phyloP scores from a whole-genome alignment of 2,797 vertebrate species.

The Sternarchorhynchus goeldii region DNA sequence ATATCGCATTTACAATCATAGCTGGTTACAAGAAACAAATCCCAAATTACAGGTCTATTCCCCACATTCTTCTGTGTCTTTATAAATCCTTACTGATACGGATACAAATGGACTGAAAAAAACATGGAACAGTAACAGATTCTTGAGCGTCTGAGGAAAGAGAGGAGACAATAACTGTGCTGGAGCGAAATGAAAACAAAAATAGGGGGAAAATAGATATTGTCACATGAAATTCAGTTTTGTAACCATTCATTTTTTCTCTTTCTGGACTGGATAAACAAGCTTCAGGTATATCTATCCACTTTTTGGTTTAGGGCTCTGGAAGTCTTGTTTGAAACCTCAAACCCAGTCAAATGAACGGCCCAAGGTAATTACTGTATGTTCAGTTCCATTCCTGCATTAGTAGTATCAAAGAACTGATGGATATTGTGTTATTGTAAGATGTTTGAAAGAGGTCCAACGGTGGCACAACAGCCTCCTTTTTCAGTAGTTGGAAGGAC shows the following conservation, averaged over 20 bases:
- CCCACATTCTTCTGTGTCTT: conserved; percentile 38
- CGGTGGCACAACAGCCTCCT: neutral
- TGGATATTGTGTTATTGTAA: neutral
- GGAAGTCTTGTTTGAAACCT: neutral
- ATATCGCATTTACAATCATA: conserved; percentile 42
- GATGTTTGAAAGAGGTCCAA: conserved; percentile 12
- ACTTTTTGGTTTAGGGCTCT: neutral
- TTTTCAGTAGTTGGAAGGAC: too few relatives aligned
- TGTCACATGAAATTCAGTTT: too few relatives aligned
- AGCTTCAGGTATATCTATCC: neutral
- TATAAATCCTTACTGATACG: neutral
- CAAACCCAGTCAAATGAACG: neutral
- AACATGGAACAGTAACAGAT: conserved; percentile 12
- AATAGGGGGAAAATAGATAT: too few relatives aligned
- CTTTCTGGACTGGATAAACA: too few relatives aligned
- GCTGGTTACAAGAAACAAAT: conserved; percentile 22
- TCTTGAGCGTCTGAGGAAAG: neutral
- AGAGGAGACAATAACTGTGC: too few relatives aligned
- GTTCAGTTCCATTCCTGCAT: neutral
- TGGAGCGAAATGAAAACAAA: neutral
- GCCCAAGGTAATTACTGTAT: too few relatives aligned
- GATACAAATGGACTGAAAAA: neutral
- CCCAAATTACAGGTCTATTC: conserved; percentile 11
- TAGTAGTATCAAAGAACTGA: neutral
- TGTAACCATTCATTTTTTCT: too few relatives aligned